A percentile compares a stretch with the other conserved stretches of the same genome.
phyloP scores from a whole-genome alignment of 2,113 vertebrate species.

The Hyla sarda region DNA sequence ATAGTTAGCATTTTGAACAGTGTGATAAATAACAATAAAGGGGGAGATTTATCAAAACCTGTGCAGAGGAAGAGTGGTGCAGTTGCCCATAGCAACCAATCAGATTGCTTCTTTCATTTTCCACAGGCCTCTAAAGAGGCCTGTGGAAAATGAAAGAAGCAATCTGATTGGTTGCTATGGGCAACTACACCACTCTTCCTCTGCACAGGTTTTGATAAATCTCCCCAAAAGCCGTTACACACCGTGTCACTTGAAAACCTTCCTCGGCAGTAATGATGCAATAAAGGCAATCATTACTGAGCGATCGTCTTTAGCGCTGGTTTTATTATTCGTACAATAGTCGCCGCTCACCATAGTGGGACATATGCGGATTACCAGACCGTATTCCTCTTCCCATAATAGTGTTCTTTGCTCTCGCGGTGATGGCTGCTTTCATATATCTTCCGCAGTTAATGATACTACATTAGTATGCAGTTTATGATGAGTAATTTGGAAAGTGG shows the following conservation, averaged over 20 bases:
- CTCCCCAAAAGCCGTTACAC: not conserved
- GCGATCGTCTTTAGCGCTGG: not conserved
- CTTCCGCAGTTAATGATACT: constrained; percentile 51
- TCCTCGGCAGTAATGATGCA: not conserved
- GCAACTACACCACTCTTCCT: too few species aligned
- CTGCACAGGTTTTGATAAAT: too few species aligned
- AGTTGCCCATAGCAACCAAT: too few species aligned
- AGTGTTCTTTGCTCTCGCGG: not conserved
- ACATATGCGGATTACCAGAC: not conserved
- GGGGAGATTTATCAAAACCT: too few species aligned
- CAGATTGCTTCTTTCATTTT: too few species aligned
- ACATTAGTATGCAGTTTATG: constrained; percentile 51
- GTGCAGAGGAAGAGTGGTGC: too few species aligned
- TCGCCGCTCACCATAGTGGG: too few species aligned
- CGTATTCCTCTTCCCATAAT: constrained; percentile 2
- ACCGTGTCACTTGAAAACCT: not conserved
- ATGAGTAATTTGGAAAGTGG: constrained; percentile 55
- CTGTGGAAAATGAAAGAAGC: too few species aligned
- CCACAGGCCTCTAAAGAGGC: too few species aligned
- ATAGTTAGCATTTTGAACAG: too few species aligned
- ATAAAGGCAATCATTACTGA: not conserved
- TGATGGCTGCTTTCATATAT: constrained; percentile 24
- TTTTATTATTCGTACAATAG: not conserved
- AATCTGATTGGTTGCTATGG: too few species aligned
- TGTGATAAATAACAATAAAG: too few species aligned